Conservation (phyloP, 2,888 invertebrate genomes). For the Marasmarcha lunaedactyla region DNA sequence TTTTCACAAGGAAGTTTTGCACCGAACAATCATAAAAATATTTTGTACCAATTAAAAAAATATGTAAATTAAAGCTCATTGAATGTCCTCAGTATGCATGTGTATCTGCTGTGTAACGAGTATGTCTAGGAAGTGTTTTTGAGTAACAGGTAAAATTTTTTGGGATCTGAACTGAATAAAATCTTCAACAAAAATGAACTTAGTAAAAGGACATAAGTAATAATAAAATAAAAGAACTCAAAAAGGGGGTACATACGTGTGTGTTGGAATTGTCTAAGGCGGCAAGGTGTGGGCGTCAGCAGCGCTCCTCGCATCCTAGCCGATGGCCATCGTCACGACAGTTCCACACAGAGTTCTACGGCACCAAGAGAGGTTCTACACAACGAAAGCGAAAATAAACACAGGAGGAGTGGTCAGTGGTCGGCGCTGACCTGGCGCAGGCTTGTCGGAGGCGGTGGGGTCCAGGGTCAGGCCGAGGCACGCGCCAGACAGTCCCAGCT, state of each 20-base stretch:
- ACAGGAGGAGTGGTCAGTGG: conserved; percentile 57
- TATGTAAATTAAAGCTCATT: too few species aligned
- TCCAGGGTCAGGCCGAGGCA: conserved; percentile 68
- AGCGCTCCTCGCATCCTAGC: conserved; percentile 71
- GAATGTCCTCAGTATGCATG: too few species aligned
- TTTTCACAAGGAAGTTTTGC: too few species aligned
- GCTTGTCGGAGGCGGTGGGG: conserved; percentile 61
- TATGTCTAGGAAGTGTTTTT: too few species aligned
- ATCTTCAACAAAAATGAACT: not conserved
- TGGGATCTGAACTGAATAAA: not conserved
- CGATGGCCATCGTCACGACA: conserved; percentile 66
- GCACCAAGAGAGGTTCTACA: conserved; percentile 60
- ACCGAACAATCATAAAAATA: too few species aligned
- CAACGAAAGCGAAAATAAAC: conserved; percentile 70
- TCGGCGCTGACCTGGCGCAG: conserved; percentile 69
- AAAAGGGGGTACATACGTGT: conserved; percentile 61
- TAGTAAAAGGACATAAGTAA: conserved; percentile 15
- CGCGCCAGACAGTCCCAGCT: conserved; percentile 67
- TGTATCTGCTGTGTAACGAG: too few species aligned
- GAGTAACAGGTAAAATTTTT: not conserved
- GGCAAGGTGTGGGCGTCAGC: conserved; percentile 65
- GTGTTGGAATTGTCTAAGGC: conserved; percentile 59
- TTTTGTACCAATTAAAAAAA: too few species aligned
- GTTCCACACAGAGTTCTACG: conserved; percentile 62
- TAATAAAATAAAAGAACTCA: conserved; percentile 27